phyloP scores from a whole-genome alignment of 2,797 vertebrate genomes.

The Ctenopoma kingsleyae region DNA sequence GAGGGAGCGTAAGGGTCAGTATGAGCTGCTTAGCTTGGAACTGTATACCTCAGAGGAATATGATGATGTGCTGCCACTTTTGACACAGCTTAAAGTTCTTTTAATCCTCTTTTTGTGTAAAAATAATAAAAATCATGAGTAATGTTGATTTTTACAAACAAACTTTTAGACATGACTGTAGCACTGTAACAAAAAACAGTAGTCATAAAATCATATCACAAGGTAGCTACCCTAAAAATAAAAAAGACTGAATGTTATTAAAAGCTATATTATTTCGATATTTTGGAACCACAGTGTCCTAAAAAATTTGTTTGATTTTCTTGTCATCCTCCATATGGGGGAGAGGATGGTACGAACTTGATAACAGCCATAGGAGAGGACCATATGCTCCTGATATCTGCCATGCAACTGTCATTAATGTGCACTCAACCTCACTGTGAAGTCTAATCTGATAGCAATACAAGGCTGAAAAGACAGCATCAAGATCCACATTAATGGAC shows the following conservation, averaged over 20 bases:
- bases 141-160: too few species aligned
- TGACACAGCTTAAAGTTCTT: not conserved
- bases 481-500: conserved; percentile 56
- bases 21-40: conserved; percentile 43
- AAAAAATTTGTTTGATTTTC: conserved; percentile 25
- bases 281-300: conserved; percentile 4
- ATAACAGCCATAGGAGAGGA: conserved; percentile 59
- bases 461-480: conserved; percentile 49
- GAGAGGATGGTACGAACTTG: conserved; percentile 30
- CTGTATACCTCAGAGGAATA: conserved; percentile 39
- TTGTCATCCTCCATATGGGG: conserved; percentile 34
- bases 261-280: conserved; percentile 12
- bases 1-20: conserved; percentile 42
- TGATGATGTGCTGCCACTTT: conserved; percentile 17
- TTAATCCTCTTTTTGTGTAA: too few species aligned
- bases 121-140: too few species aligned
- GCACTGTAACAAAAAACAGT: conserved; percentile 1
- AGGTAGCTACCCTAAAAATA: not conserved
- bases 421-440: conserved; percentile 54
- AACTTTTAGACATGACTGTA: not conserved
- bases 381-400: conserved; percentile 64
- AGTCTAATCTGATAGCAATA: conserved; percentile 54
- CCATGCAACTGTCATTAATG: conserved; percentile 69
- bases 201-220: conserved; percentile 9
- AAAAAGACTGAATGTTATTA: conserved; percentile 2